These are phyloP conservation scores for Eretmocerus hayati DNA, from an alignment of 2,888 invertebrate species.

Conservation along the genomic window DNA sequence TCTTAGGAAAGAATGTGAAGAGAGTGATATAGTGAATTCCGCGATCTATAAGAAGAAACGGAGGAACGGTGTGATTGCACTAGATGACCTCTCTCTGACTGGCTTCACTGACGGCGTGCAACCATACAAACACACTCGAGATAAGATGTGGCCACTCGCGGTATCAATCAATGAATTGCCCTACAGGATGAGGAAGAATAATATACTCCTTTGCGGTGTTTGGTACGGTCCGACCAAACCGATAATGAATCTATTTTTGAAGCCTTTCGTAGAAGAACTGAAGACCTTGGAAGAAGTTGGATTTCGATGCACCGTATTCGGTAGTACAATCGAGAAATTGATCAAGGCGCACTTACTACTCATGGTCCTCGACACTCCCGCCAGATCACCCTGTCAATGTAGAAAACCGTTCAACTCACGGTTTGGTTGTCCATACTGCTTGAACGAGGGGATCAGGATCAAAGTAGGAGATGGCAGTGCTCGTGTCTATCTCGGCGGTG, in stretches of 20 bases:
- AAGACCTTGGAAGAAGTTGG: background rate
- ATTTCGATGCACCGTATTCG: background rate
- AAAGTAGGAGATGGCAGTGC: constrained; percentile 7
- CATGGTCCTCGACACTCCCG: constrained; percentile 14
- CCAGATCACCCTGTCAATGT: constrained; percentile 12
- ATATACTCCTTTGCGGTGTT: constrained; percentile 3
- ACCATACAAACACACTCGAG: background rate
- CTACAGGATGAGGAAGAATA: constrained; percentile 1
- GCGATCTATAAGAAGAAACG: background rate
- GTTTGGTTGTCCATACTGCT: constrained; percentile 21
- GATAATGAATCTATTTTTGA: background rate
- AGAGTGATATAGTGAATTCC: constrained; percentile 9
- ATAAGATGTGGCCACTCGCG: constrained; percentile 1
- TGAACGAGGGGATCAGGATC: constrained; percentile 10
- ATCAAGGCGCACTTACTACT: constrained; percentile 4
- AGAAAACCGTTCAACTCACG: constrained; percentile 15
- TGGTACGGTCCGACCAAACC: background rate
- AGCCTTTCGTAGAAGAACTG: constrained; percentile 3
- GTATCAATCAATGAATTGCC: constrained; percentile 6
- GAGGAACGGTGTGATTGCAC: background rate
- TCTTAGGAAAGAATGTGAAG: no score
- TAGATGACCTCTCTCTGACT: constrained; percentile 3
- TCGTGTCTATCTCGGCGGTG: no score
- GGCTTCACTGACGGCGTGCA: constrained; percentile 10
- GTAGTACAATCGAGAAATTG: background rate